Percentiles rank a stretch among this genome's conserved stretches.
Conservation (phyloP, 2,888 invertebrate genomes). For the Myopa tessellatipennis region DNA sequence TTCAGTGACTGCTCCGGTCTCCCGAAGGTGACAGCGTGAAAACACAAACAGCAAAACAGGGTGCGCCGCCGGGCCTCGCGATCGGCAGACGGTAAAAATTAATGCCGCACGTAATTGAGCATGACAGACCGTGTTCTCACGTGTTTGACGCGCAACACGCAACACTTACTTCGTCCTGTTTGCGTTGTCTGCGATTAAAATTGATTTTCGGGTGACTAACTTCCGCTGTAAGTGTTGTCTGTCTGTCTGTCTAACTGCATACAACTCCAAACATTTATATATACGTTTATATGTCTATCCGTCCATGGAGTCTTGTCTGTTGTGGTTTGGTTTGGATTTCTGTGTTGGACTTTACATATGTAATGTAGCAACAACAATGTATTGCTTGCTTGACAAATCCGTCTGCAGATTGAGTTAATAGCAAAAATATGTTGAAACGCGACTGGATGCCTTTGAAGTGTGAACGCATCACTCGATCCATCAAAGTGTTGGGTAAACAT, state of each 20-base stretch:
- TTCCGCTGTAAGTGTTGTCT: conserved; percentile 47
- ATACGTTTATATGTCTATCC: not conserved
- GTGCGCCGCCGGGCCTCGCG: not conserved
- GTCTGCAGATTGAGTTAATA: not conserved
- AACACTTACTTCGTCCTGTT: conserved; percentile 3
- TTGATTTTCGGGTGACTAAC: conserved; percentile 56
- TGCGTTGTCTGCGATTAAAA: conserved; percentile 52
- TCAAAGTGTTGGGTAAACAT: no score
- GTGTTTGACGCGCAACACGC: conserved; percentile 32
- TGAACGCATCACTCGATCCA: not conserved
- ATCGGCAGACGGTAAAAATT: conserved; percentile 41
- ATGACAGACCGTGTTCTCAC: conserved; percentile 47
- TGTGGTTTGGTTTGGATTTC: not conserved
- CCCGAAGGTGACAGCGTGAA: no score
- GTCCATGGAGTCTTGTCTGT: not conserved
- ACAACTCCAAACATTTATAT: not conserved
- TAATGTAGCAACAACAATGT: not conserved
- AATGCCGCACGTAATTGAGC: conserved; percentile 51
- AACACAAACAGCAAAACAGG: not conserved
- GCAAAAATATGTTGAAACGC: not conserved
- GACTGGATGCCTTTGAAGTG: no score
- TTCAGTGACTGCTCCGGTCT: no score
- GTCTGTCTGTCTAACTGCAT: conserved; percentile 14
- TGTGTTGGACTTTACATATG: no score
- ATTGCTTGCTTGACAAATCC: not conserved